A percentile compares a stretch with the other conserved stretches of the same genome.
Evolutionary conservation across 2,888 invertebrate species (phyloP).

Genomic region (Dicycla oo): DNA sequence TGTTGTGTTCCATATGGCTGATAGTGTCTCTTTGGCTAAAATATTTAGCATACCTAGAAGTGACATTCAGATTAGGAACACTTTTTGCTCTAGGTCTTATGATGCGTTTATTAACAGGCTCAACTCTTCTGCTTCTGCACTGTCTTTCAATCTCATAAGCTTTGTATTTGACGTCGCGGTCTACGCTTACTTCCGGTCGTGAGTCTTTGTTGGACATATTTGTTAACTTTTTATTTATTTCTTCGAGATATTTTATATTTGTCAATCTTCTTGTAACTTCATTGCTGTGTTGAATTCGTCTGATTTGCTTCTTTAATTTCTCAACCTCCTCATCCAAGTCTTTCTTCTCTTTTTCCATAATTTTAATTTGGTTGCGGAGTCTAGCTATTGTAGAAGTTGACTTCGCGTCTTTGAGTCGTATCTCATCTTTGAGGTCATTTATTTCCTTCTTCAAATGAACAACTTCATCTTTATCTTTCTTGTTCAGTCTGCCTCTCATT

Average conservation of each 20-base stretch:
- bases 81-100: constrained; percentile 85
- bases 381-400: constrained; percentile 93
- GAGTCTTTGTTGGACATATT: constrained; percentile 78
- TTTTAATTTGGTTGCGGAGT: constrained; percentile 93
- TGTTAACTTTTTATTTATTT: constrained; percentile 92
- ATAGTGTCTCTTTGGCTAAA: constrained; percentile 85
- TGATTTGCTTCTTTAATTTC: constrained; percentile 92
- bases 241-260: constrained; percentile 94
- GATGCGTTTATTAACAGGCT: constrained; percentile 64
- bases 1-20: constrained; percentile 78
- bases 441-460: constrained; percentile 92
- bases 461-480: constrained; percentile 93
- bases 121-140: constrained; percentile 76
- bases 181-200: constrained; percentile 74
- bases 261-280: constrained; percentile 89
- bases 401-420: constrained; percentile 93
- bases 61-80: constrained; percentile 87
- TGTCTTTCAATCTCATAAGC: constrained; percentile 85
- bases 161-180: constrained; percentile 82
- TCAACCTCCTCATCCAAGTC: constrained; percentile 92
- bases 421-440: constrained; percentile 91
- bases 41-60: constrained; percentile 88
- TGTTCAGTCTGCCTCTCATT: constrained; percentile 91
- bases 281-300: constrained; percentile 91
- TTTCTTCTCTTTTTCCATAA: constrained; percentile 93